A percentile compares a stretch with the other conserved stretches of the same genome.
Evolutionary conservation across 1,140 invertebrate genomes (phyloP).

Genomic region (Drosophila asahinai): DNA sequence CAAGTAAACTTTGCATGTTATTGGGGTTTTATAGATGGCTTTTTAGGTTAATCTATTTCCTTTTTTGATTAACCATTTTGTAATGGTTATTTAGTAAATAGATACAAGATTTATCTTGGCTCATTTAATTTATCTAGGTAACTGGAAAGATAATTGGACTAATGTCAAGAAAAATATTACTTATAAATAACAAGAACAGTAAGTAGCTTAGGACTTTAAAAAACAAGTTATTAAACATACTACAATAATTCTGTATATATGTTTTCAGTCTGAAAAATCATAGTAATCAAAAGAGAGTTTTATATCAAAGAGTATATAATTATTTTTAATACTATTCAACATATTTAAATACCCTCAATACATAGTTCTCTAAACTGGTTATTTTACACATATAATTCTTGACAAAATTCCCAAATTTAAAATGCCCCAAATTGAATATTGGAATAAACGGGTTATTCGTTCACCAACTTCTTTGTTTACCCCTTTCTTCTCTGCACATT

Average conservation of each 20-base stretch:
- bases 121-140: background rate
- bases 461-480: slow-evolving; percentile 13
- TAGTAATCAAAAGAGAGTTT: too few species aligned
- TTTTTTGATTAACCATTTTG: background rate
- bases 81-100: background rate
- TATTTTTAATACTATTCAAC: too few species aligned
- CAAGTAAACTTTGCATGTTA: background rate
- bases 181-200: background rate
- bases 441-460: slow-evolving; percentile 18
- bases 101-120: background rate
- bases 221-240: too few species aligned
- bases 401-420: background rate
- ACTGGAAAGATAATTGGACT: too few species aligned
- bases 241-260: too few species aligned
- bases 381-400: background rate
- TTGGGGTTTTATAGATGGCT: background rate
- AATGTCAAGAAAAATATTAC: background rate
- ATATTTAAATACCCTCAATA: background rate
- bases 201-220: too few species aligned
- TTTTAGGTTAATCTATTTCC: background rate
- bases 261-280: too few species aligned
- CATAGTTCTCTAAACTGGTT: background rate
- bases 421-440: slow-evolving; percentile 13
- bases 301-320: too few species aligned
- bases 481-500: background rate